These are phyloP conservation scores for Melolontha melolontha DNA, from an alignment of 2,888 invertebrate genomes.

Conservation along the genomic window DNA sequence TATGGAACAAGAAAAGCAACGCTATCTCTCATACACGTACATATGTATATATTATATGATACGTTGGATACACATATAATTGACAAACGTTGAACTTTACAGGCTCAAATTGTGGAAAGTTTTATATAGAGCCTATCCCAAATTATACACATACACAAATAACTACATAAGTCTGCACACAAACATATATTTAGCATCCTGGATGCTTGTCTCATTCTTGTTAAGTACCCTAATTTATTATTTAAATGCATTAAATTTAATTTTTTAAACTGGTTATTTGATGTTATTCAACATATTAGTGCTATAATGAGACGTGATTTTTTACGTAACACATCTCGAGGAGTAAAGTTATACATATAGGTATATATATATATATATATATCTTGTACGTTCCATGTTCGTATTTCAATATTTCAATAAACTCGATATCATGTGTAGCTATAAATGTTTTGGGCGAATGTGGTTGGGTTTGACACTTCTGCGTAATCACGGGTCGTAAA, in stretches of 20 bases:
- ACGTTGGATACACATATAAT: neutral
- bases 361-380: constrained; percentile 2
- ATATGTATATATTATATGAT: neutral
- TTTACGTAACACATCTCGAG: constrained; percentile 8
- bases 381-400: constrained; percentile 11
- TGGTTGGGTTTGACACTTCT: too few relatives aligned
- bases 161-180: too few relatives aligned
- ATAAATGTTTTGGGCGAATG: too few relatives aligned
- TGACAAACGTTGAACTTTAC: constrained; percentile 28
- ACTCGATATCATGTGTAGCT: too few relatives aligned
- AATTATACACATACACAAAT: constrained; percentile 2
- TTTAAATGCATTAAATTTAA: constrained; percentile 34
- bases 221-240: constrained; percentile 30
- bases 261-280: constrained; percentile 25
- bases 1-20: constrained; percentile 25
- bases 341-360: too few relatives aligned
- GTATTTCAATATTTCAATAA: neutral
- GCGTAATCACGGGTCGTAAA: too few relatives aligned
- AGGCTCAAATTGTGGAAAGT: constrained; percentile 30
- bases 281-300: constrained; percentile 36
- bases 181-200: neutral
- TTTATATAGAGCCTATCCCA: constrained; percentile 18
- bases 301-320: constrained; percentile 30
- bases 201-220: constrained; percentile 14
- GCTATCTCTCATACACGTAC: constrained; percentile 3